Evolutionary conservation across 2,888 invertebrate genomes (phyloP), one percentile per base, ranked within the genome.

Genomic region (Priocnemis perturbator): DNA sequence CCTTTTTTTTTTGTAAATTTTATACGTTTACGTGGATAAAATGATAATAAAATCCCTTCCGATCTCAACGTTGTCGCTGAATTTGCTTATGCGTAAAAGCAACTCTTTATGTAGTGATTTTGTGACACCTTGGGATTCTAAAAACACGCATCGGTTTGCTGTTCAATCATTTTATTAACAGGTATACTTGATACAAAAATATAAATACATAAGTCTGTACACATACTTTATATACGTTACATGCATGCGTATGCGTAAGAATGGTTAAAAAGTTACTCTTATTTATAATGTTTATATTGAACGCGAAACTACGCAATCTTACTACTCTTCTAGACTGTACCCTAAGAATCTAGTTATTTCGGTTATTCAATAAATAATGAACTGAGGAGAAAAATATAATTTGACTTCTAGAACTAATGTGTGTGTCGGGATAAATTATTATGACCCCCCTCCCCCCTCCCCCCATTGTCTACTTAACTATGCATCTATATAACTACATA

Each of bases 141-240:
- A 47, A 47, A n/a, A 47, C 17, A 47, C 88, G 69, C 71, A 57
- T 66, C 37, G 11, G 1, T 37, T 11, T 11, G 50, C 52, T 67
- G 50, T 50, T n/a, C 52, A 56, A 58, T 60, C 69, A 60, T 79
- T 79, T 78, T 77, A 74, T 80, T 80, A 74, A 67, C 47, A 64
- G 71, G 23, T 53, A 47, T 53, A 69, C 71, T 53, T 50, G 57
- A 74, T 80, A 79, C 52, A 80, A 80, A 82, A 80, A 75, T 81
- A 81, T 74, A 76, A 81, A 81, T 79, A 76, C 52, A 59, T 58
- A 45, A 50, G 15, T 17, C 50, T 69, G 62, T 45, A 57, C 57
- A 58, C 20, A 64, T 15, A 52, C 14, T 15, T 58, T 37, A 23
- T 65, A 45, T 44, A 62, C 60, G 11, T 7, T 37, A 71, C 23